These are phyloP conservation scores for Calonectris borealis DNA, from an alignment of 2,113 vertebrate species.

Conservation along the genomic window DNA sequence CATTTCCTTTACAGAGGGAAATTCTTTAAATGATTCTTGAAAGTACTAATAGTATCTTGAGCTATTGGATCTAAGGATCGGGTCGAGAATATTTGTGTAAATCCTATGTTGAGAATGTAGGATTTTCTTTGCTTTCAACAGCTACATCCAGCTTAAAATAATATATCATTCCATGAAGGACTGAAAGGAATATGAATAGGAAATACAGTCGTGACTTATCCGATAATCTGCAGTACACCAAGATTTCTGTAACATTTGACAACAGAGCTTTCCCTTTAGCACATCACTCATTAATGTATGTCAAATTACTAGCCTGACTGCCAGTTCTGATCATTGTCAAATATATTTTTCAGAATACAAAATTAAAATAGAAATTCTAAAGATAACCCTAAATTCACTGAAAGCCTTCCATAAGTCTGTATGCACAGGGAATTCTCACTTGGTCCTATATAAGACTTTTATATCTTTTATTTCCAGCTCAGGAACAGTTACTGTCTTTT, in stretches of 20 bases:
- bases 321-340: not conserved
- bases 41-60: not conserved
- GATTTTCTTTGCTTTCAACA: slow-evolving; percentile 26
- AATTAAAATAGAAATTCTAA: not conserved
- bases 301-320: not conserved
- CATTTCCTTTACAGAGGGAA: not conserved
- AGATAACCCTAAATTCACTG: not conserved
- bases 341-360: not conserved
- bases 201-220: not conserved
- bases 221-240: not conserved
- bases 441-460: not conserved
- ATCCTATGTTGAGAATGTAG: not conserved
- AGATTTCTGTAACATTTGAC: not conserved
- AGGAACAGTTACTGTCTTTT: not conserved
- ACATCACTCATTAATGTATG: not conserved
- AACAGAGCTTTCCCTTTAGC: not conserved
- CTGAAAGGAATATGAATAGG: not conserved
- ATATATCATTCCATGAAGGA: not conserved
- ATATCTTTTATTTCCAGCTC: not conserved
- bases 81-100: not conserved
- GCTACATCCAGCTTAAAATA: not conserved
- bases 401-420: not conserved
- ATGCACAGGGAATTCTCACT: not conserved
- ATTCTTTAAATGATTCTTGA: not conserved
- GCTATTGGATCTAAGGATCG: not conserved